Base-by-base conservation (phyloP, 1,140 invertebrate species). In the Drosophila subpulchrella region DNA sequence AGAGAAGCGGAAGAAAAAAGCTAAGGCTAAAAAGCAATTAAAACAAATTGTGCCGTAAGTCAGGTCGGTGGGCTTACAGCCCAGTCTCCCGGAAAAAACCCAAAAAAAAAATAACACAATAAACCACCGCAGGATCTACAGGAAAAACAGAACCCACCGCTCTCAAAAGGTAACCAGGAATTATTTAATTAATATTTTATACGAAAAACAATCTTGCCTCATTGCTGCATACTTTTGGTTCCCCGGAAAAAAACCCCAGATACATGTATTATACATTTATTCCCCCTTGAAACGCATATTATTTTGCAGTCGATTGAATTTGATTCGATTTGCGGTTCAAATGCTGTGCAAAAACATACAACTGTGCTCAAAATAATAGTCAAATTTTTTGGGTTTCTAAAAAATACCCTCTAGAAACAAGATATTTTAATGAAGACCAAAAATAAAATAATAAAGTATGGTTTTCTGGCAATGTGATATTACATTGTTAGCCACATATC, bases 41-140 rank as follows among this genome's bases (percentile, higher is more conserved):
- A 88, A 86, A 89, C 67, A 79, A 89, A 86, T 86, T 86, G 79
- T 89, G 84, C 83, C 83, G 72, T 76, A 83, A 86, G 83, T 88
- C 75, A 88, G 75, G 75, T 81, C 81, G 82, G 83, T 76, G 79
- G 82, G 83, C 83, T 57, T 61, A 75, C 71, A 66, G 70, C 65
- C 70, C 78, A 82, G 70, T 66, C 34, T 20, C 60, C 10, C 42
- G 17, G 15, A 67, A 59, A 63, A n/a, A 47, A 47, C 20, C 51
- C 8, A 51, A 48, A 27, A 12, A 63, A 39, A 6, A 1, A 27
- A 51, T 0, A 27, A 39, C 27, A 56, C 41, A 66, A 42, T 8
- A 12, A 42, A 51, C 60, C 41, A 58, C 55, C 50, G 50, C 54
- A 15, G 58, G 32, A 67, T 55, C 32, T 38, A 65, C 20, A 11